Evolutionary conservation across 1,140 invertebrate species (phyloP).

Genomic region (Aphaenogaster floridana): DNA sequence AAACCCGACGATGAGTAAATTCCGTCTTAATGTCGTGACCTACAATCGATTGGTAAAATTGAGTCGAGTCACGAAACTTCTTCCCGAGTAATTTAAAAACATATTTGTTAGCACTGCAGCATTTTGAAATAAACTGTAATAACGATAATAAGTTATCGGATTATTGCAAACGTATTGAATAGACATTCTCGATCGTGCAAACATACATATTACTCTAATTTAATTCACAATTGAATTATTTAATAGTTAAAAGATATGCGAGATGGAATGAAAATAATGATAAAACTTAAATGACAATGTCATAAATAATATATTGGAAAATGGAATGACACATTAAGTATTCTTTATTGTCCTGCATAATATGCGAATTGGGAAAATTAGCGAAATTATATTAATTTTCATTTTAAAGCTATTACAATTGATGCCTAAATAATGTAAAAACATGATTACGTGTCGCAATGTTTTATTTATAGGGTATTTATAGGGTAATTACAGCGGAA

Average conservation of each 20-base stretch:
- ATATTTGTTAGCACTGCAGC: neutral
- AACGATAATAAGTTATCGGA: neutral
- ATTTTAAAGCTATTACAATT: constrained; percentile 29
- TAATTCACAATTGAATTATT: neutral
- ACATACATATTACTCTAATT: neutral
- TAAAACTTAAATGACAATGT: constrained; percentile 1
- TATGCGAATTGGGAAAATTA: constrained; percentile 11
- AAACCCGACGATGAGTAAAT: constrained; percentile 41
- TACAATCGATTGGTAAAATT: constrained; percentile 19
- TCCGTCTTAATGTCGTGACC: constrained; percentile 31
- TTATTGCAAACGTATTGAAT: constrained; percentile 21
- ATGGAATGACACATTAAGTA: neutral
- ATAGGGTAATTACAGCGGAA: neutral
- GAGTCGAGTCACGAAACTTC: neutral
- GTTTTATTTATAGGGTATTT: constrained; percentile 39
- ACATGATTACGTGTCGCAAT: constrained; percentile 1
- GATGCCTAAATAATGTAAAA: constrained; percentile 8
- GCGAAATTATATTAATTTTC: constrained; percentile 2
- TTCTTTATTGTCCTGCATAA: neutral
- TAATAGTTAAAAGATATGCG: neutral
- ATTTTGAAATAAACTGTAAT: neutral
- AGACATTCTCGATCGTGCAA: neutral
- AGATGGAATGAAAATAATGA: neutral
- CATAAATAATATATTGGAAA: neutral
- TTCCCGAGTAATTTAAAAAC: neutral